These are phyloP conservation scores for Agrochola circellaris DNA, from an alignment of 2,888 invertebrate species.

Conservation along the genomic window DNA sequence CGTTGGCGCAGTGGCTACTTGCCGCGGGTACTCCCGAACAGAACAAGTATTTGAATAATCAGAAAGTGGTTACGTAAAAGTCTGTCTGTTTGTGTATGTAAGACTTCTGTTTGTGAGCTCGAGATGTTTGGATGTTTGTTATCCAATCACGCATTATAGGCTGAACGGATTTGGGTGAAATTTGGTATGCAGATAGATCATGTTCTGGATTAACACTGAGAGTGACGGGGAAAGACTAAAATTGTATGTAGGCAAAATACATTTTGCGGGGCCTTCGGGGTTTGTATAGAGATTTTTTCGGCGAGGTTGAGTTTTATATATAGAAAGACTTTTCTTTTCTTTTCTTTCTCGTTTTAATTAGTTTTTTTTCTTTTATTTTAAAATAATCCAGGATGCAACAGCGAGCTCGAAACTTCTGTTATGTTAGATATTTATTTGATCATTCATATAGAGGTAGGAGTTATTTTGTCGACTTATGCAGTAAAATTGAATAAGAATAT, in stretches of 20 bases:
- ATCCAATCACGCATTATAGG: neutral
- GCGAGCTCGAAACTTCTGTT: neutral
- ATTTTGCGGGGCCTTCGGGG: neutral
- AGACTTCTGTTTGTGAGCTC: neutral
- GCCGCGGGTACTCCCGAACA: neutral
- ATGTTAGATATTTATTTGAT: conserved; percentile 4
- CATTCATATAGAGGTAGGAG: neutral
- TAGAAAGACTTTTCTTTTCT: neutral
- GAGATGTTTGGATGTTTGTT: neutral
- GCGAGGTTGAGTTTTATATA: neutral
- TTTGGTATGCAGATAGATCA: neutral
- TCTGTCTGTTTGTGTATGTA: neutral
- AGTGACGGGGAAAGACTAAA: neutral
- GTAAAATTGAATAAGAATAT: neutral
- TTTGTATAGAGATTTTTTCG: neutral
- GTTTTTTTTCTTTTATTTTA: neutral
- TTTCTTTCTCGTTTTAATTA: neutral
- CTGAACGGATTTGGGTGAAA: neutral
- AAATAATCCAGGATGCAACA: neutral
- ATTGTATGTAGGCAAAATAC: neutral
- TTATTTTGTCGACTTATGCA: neutral
- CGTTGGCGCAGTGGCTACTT: neutral
- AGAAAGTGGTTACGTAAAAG: neutral
- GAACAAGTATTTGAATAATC: neutral
- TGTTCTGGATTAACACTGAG: neutral